Conservation (phyloP, 2,888 invertebrate genomes). For the Metopia argyrocephala region DNA sequence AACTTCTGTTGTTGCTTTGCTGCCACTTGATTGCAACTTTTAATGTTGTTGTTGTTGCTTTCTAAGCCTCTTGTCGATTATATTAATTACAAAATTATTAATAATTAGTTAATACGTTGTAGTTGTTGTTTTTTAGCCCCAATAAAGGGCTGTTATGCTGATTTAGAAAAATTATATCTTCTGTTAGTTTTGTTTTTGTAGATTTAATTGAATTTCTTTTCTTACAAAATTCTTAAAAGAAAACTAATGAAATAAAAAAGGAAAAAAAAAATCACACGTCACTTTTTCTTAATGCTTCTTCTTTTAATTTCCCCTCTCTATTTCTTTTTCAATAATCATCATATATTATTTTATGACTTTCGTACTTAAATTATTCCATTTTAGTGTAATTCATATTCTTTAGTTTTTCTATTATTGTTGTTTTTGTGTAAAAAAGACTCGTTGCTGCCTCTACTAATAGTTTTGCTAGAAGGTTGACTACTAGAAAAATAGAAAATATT, state of each 20-base stretch:
- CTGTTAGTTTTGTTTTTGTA: neutral
- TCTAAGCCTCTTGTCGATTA: conserved; percentile 22
- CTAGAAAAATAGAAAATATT: conserved; percentile 23
- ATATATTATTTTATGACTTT: conserved; percentile 38
- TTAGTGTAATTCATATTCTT: conserved; percentile 44
- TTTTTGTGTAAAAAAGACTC: neutral
- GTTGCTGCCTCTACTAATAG: conserved; percentile 8
- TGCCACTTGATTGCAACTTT: conserved; percentile 1
- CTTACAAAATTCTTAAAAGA: conserved; percentile 42
- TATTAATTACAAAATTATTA: conserved; percentile 36
- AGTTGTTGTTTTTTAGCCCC: conserved; percentile 26
- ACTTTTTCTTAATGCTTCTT: conserved; percentile 41
- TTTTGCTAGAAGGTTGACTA: conserved; percentile 25
- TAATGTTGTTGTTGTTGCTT: conserved; percentile 19
- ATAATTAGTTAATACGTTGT: conserved; percentile 25
- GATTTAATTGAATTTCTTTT: conserved; percentile 1
- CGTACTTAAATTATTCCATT: conserved; percentile 56
- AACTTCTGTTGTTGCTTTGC: conserved; percentile 32
- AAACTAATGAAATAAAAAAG: conserved; percentile 23
- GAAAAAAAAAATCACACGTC: conserved; percentile 57
- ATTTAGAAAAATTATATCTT: neutral
- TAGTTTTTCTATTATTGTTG: conserved; percentile 9
- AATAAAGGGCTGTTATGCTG: conserved; percentile 34
- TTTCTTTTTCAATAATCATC: neutral
- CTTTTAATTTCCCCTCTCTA: conserved; percentile 8